A percentile compares a stretch with the other conserved stretches of the same genome.
Evolutionary conservation across 2,113 vertebrate species (phyloP).

Genomic region (Sakesphorus luctuosus): DNA sequence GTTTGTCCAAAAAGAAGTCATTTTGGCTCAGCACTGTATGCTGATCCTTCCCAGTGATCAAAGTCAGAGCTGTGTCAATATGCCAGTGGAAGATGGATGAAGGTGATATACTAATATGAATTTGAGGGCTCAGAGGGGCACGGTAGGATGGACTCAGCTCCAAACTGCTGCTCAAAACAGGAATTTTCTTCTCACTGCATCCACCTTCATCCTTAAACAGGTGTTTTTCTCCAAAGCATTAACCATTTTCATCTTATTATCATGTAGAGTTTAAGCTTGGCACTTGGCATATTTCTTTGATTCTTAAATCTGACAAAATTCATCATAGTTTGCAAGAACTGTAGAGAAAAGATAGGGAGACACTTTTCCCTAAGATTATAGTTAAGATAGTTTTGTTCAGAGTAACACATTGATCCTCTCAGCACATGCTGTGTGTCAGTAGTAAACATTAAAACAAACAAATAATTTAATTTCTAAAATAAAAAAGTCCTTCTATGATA

Average conservation of each 20-base stretch:
- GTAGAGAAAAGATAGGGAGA: not conserved
- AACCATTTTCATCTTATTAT: not conserved
- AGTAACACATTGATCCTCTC: not conserved
- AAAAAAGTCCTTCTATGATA: not conserved
- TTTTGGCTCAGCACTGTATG: not conserved
- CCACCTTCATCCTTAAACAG: not conserved
- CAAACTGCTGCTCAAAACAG: not conserved
- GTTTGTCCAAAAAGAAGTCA: not conserved
- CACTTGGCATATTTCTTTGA: not conserved
- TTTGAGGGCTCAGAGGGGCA: not conserved
- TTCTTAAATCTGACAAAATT: not conserved
- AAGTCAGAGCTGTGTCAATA: not conserved
- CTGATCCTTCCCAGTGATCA: not conserved
- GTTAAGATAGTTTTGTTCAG: not conserved
- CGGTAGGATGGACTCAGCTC: not conserved
- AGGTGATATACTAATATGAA: not conserved
- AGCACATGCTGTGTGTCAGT: not conserved
- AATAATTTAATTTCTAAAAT: not conserved
- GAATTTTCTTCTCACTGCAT: not conserved
- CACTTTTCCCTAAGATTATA: not conserved
- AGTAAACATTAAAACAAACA: not conserved
- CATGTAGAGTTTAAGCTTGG: not conserved
- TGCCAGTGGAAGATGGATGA: not conserved
- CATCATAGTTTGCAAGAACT: not conserved
- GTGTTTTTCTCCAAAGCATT: not conserved